Base-by-base conservation (phyloP, 2,113 vertebrate species). In the Thymallus thymallus region DNA sequence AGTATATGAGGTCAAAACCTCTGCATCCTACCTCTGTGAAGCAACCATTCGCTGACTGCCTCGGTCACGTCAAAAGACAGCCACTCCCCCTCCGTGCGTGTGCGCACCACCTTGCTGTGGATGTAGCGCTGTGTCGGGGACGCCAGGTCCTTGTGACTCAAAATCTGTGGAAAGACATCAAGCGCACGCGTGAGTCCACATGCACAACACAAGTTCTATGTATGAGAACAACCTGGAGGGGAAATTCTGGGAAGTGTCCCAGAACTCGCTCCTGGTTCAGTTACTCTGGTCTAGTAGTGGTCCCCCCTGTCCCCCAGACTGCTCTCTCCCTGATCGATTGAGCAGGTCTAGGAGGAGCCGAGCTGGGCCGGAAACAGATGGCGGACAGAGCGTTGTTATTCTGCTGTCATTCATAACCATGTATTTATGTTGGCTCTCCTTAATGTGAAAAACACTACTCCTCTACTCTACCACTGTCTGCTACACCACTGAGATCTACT, bases 1-100 rank as follows among this genome's bases (percentile, higher is more conserved):
- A 22, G 48, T 22, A 22, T 60, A 60, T n/a, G 56, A 20, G 2
- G 56, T 60, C 12, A 55, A 18, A 51, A 64, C 7, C 68, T 64
- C 51, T 72, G 24, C 58, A 9, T 56, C 85, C 92, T 80, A 98
- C 97, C 96, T 97, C 95, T 95, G 86, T 98, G 95, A 75, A 95
- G 95, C 22, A 99, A 94, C 97, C 97, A 99, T 68, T 99, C 97
- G 1, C 95, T 96, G 71, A 99, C 95, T 1, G 96, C 93, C 16
- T 98, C 96, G 0, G 97, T 99, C 76, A 99, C 97, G 16, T 99
- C 97, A 70, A 99, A 99, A 22, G 96, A 96, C 6, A 99, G 88
- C 97, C 97, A 99, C 77, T 99, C 97, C 0, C 97, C 97, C 81
- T 98, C 96, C 0, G 95, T 94, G 84, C 95, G 93, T 1, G 96